Evolutionary conservation across 2,888 invertebrate species (phyloP).

Genomic region (Agriopis marginaria): DNA sequence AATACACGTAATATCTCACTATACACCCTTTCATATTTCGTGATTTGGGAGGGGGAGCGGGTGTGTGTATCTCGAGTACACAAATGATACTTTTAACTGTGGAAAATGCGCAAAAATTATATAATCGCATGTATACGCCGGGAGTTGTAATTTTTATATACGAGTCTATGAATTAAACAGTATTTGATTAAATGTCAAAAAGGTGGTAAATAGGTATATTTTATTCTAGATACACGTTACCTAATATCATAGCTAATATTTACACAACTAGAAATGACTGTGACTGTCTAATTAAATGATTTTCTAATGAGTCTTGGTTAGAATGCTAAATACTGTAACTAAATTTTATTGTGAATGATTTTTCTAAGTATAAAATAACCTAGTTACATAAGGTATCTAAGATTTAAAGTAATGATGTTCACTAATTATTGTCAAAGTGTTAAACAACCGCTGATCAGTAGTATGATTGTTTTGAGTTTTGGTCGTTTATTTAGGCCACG

Average conservation of each 20-base stretch:
- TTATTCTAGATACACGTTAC: not conserved
- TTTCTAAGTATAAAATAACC: not conserved
- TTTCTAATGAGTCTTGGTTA: not conserved
- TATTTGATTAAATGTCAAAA: no score
- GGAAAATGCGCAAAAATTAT: no score
- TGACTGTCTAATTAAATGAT: not conserved
- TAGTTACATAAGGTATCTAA: conserved; percentile 1
- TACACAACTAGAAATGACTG: not conserved
- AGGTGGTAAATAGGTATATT: not conserved
- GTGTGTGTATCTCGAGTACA: no score
- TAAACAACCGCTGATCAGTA: conserved; percentile 6
- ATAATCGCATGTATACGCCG: no score
- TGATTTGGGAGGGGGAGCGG: no score
- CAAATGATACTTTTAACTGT: no score
- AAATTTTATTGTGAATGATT: not conserved
- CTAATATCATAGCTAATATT: not conserved
- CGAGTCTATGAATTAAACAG: no score
- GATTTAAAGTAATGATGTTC: not conserved
- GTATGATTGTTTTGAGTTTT: not conserved
- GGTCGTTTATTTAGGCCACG: not conserved
- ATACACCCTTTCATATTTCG: no score
- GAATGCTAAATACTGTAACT: not conserved
- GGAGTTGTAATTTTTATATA: no score
- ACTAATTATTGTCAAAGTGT: not conserved
- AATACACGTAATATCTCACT: no score